These are phyloP conservation scores for Thunnus thynnus DNA, from an alignment of 2,113 vertebrate species.

Conservation along the genomic window DNA sequence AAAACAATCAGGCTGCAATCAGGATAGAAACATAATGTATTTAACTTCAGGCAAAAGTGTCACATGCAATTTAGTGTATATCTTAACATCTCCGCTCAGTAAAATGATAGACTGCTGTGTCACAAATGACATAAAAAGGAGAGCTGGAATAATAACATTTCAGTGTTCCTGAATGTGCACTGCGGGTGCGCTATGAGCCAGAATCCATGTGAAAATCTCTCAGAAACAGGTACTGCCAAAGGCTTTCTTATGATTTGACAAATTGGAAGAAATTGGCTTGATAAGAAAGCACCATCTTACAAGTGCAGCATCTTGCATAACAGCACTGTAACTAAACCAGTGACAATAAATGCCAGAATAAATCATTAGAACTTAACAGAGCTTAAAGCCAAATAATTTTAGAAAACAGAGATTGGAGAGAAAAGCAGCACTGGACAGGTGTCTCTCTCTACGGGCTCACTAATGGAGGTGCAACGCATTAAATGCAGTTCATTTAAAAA, in stretches of 20 bases:
- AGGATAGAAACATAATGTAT: neutral
- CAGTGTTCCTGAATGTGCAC: neutral
- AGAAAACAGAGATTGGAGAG: neutral
- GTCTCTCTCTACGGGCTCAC: neutral
- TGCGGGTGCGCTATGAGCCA: slow-evolving; percentile 28
- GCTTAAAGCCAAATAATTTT: neutral
- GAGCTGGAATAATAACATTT: neutral
- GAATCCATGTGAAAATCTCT: slow-evolving; percentile 24
- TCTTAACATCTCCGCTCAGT: neutral
- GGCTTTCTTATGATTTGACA: slow-evolving; percentile 30
- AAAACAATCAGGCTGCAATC: neutral
- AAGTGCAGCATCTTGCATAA: slow-evolving; percentile 26
- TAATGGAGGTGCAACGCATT: neutral
- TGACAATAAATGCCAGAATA: slow-evolving; percentile 12
- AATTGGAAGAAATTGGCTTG: slow-evolving; percentile 16
- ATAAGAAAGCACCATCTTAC: neutral
- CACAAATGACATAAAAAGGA: neutral
- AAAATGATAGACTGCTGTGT: neutral
- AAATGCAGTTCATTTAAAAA: neutral
- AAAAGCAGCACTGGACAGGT: neutral
- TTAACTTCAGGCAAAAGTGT: too few species aligned
- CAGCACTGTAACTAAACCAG: slow-evolving; percentile 2
- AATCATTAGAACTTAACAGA: neutral
- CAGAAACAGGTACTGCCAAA: slow-evolving; percentile 27
- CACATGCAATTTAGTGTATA: neutral